Evolutionary conservation across 2,113 vertebrate genomes (phyloP), one percentile per base, ranked within the genome.

Genomic region (Otocyon megalotis): DNA sequence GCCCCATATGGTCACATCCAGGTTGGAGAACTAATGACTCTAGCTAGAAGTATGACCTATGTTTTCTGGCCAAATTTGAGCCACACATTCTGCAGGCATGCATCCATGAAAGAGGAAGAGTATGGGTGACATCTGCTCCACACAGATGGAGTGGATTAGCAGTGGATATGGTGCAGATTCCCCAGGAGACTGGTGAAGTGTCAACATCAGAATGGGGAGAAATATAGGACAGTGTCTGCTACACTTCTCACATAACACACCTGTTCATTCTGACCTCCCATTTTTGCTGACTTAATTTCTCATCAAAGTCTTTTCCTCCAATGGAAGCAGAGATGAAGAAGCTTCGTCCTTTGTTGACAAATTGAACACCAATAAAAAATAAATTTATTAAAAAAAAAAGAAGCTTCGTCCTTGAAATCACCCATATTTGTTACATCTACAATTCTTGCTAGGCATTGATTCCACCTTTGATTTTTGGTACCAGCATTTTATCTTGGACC

Each of bases 91-190:
- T 50, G 14, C 43, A 50, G 28, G 74, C 74, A 77, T 50, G 37
- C 12, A 8, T 50, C 17, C 43, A 37, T 22, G 32, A 58, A 58
- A 37, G 35, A 50, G 56, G 54, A 69, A 24, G 3, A 48, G 3
- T 20, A 3, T 60, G 65, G 24, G 5, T 43, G 67, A 14, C 58
- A 60, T 32, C 56, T 53, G 15, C 15, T 82, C 11, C 28, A 54
- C 17, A 56, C 32, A 22, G 20, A 19, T 16, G 0, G 0, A 32
- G 2, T 56, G 32, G 14, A 8, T 15, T 43, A n/a, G 63, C 2
- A 30, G 53, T 7, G 50, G 11, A 10, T 2, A 2, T 20, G 5
- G 16, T 11, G 1, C 10, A 58, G 11, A 2, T 58, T 60, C 20
- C 81, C n/a, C 24, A 84, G 50, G 37, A 89, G 2, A 72, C 5